These are phyloP conservation scores for Amphipyra tragopoginis DNA, from an alignment of 2,888 invertebrate genomes.

Conservation along the genomic window DNA sequence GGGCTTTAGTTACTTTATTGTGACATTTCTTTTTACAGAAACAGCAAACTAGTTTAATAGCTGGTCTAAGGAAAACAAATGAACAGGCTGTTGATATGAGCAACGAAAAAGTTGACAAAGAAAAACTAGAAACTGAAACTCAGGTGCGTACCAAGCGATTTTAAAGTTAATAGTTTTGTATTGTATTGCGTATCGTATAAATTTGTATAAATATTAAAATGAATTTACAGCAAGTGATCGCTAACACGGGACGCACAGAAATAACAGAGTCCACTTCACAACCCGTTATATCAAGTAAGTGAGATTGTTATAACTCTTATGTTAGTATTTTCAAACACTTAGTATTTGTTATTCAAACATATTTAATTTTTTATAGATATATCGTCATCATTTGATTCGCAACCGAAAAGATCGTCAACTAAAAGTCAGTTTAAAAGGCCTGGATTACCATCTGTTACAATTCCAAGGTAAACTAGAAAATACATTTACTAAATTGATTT, in stretches of 20 bases:
- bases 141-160: constrained; percentile 67
- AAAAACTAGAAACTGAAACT: constrained; percentile 81
- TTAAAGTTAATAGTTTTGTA: not conserved
- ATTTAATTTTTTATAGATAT: constrained; percentile 68
- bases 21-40: constrained; percentile 89
- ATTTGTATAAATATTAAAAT: not conserved
- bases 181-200: not conserved
- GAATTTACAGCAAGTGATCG: constrained; percentile 68
- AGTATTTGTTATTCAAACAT: not conserved
- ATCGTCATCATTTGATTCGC: constrained; percentile 79
- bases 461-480: constrained; percentile 75
- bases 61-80: constrained; percentile 96
- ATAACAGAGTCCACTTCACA: constrained; percentile 86
- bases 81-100: constrained; percentile 91
- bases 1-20: no score
- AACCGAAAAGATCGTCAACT: constrained; percentile 80
- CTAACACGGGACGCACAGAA: constrained; percentile 79
- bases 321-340: not conserved
- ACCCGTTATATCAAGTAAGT: constrained; percentile 84
- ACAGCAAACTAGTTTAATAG: constrained; percentile 97
- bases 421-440: constrained; percentile 83
- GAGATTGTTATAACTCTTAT: not conserved
- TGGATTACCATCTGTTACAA: constrained; percentile 79
- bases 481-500: not conserved
- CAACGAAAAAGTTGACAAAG: constrained; percentile 91